These are phyloP conservation scores for Eristalis intricaria DNA, from an alignment of 2,888 invertebrate species.

Conservation along the genomic window DNA sequence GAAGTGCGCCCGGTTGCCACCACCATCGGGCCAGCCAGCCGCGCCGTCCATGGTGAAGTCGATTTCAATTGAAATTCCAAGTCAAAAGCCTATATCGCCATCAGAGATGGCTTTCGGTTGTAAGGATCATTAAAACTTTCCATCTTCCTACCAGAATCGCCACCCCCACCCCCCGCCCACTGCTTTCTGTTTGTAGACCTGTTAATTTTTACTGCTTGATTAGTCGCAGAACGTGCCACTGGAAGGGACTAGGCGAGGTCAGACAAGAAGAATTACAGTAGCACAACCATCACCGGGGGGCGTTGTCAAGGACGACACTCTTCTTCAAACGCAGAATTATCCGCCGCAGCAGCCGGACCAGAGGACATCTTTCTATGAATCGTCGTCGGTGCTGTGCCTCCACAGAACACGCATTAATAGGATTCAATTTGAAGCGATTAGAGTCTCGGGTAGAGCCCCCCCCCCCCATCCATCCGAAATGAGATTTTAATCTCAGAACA, in stretches of 20 bases:
- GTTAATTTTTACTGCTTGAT: slow-evolving; percentile 61
- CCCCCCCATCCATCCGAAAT: slow-evolving; percentile 34
- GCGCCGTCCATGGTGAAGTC: background rate
- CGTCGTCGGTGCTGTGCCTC: background rate
- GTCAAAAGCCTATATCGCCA: slow-evolving; percentile 38
- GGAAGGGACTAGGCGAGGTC: background rate
- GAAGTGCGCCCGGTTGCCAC: background rate
- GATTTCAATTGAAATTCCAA: slow-evolving; percentile 47
- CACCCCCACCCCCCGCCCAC: background rate
- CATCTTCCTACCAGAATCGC: slow-evolving; percentile 23
- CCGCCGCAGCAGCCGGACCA: background rate
- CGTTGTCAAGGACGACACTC: slow-evolving; percentile 55
- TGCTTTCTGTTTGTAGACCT: slow-evolving; percentile 58
- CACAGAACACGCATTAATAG: slow-evolving; percentile 7
- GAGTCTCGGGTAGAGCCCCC: background rate
- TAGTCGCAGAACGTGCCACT: slow-evolving; percentile 13
- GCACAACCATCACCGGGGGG: slow-evolving; percentile 30
- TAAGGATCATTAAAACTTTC: slow-evolving; percentile 51
- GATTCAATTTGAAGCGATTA: slow-evolving; percentile 68
- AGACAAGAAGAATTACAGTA: slow-evolving; percentile 1
- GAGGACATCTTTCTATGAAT: background rate
- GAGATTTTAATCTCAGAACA: slow-evolving; percentile 71
- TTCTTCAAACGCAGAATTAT: slow-evolving; percentile 46
- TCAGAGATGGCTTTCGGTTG: slow-evolving; percentile 29
- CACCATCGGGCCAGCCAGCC: background rate